Conservation (phyloP, 2,113 vertebrate genomes). For the Dinomys branickii region DNA sequence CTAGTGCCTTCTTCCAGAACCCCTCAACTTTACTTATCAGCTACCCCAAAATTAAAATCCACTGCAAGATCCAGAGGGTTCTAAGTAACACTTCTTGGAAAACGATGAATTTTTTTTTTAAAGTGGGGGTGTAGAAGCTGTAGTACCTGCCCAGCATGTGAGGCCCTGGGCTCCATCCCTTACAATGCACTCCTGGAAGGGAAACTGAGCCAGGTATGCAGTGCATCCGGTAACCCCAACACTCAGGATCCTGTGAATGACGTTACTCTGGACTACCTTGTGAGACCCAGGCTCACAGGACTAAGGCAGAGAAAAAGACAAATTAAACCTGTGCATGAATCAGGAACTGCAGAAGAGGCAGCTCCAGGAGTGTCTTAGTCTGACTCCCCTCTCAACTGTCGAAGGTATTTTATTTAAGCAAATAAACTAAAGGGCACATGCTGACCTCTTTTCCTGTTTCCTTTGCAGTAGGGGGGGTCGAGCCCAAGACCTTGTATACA, state of each 20-base stretch:
- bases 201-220: background rate
- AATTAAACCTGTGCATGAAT: background rate
- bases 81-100: constrained; percentile 41
- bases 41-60: constrained; percentile 24
- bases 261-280: background rate
- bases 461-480: background rate
- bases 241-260: background rate
- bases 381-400: background rate
- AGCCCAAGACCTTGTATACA: background rate
- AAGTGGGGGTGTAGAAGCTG: background rate
- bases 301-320: background rate
- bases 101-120: background rate
- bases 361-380: background rate
- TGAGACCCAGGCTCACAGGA: background rate
- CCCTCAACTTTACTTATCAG: background rate
- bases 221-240: background rate
- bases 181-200: background rate
- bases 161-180: background rate
- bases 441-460: background rate
- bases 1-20: constrained; percentile 21
- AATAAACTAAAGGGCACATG: background rate
- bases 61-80: background rate
- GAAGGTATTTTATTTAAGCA: background rate
- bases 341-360: background rate
- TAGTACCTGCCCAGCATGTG: background rate